Base-by-base conservation (phyloP, 2,113 vertebrate genomes). In the Cochlearius cochlearius region DNA sequence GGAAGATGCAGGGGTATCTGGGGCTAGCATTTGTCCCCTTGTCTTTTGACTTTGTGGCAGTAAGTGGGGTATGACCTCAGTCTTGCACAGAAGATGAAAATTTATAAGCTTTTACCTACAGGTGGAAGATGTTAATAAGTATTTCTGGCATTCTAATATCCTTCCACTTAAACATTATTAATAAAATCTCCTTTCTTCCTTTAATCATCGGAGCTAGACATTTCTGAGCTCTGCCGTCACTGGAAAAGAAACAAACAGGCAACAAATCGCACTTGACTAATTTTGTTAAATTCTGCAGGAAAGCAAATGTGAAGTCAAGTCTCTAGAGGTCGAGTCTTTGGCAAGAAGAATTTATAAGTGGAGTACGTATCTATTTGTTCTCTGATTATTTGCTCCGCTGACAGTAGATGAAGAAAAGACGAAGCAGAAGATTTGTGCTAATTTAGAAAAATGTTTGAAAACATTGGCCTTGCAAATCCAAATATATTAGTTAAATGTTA, bases 391-490 rank as follows among this genome's bases (percentile, higher is more conserved):
- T 97, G 85, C 88, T 94, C 88, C 3, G 1, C 77, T 95, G 86
- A 95, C 76, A 97, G 84, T 78, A 92, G 86, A 93, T 73, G 82
- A 96, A 96, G 92, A 91, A 97, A 97, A 95, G 79, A 93, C 14
- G 53, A 96, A 91, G 80, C 71, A 94, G 91, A 94, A 90, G 95
- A 96, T 97, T 96, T 97, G 92, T 96, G 93, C 71, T 97, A 96
- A 97, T 97, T 96, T 93, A 97, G 94, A 96, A 92, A 96, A 96
- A 96, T 93, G 93, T 95, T 96, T 96, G 93, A 96, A 96, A 97
- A 96, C 5, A 4, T 91, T 93, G 95, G 92, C 75, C 81, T 94
- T 92, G 82, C 63, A 95, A 95, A 95, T 96, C 84, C 81, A 97
- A 96, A 92, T 95, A 76, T 94, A 92, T 97, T 94, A 95, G 82